These are phyloP conservation scores for Styela clava DNA, from an alignment of 23 tunicate species.

Conservation along the genomic window DNA sequence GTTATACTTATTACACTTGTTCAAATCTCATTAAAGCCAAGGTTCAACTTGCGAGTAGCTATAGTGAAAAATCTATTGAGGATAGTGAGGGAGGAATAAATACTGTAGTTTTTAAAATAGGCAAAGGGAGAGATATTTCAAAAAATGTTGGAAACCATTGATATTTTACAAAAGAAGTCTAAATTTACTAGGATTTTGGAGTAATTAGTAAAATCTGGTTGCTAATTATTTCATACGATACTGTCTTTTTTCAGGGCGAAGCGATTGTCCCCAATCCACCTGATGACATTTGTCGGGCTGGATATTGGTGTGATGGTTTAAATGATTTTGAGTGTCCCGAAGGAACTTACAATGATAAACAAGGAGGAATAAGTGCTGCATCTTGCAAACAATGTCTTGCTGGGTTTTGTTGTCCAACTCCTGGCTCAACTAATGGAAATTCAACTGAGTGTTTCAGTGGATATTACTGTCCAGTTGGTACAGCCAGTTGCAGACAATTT, in stretches of 20 bases:
- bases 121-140: too few relatives aligned
- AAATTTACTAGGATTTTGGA: too few relatives aligned
- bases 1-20: too few relatives aligned
- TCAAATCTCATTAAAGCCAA: too few relatives aligned
- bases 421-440: conserved; percentile 35
- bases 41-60: too few relatives aligned
- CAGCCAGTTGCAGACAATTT: conserved; percentile 39
- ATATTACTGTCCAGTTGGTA: conserved; percentile 85
- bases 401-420: conserved; percentile 69
- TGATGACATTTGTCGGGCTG: conserved; percentile 47
- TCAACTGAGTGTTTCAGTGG: conserved; percentile 52
- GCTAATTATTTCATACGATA: too few relatives aligned
- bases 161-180: too few relatives aligned
- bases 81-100: too few relatives aligned
- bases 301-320: conserved; percentile 82
- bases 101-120: too few relatives aligned
- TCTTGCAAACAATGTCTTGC: conserved; percentile 62
- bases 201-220: too few relatives aligned
- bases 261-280: conserved; percentile 57
- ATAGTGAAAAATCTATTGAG: too few relatives aligned
- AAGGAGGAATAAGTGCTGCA: conserved; percentile 36
- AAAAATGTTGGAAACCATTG: too few relatives aligned
- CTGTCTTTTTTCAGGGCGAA: conserved; percentile 35
- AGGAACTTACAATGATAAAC: conserved; percentile 80
- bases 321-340: conserved; percentile 51